Conservation (phyloP, 2,113 vertebrate species). For the Ceuthmochares aereus region DNA sequence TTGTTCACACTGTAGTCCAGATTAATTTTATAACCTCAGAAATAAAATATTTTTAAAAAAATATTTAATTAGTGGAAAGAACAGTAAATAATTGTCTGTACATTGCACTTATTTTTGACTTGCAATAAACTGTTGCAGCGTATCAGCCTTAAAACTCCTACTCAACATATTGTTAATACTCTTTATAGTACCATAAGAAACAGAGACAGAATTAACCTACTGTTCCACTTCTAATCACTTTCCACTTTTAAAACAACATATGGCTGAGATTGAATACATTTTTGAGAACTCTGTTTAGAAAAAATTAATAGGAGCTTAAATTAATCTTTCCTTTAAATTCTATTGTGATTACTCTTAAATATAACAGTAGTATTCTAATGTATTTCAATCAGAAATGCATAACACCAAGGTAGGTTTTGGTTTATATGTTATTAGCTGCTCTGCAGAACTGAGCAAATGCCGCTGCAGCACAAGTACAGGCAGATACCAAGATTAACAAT, state of each 20-base stretch:
- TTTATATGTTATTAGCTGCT: not conserved
- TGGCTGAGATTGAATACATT: not conserved
- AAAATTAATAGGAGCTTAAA: not conserved
- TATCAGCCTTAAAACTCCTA: not conserved
- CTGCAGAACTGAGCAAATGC: not conserved
- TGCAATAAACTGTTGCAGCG: not conserved
- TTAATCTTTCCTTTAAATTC: not conserved
- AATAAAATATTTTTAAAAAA: not conserved
- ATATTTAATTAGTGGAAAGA: not conserved
- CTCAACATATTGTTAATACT: slow-evolving; percentile 3
- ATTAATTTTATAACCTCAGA: not conserved
- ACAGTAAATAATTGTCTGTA: not conserved
- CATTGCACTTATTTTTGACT: not conserved
- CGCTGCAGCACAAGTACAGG: not conserved
- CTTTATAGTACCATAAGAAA: not conserved
- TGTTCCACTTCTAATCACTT: not conserved
- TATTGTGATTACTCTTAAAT: not conserved
- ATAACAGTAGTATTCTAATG: not conserved
- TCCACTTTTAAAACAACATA: slow-evolving; percentile 21
- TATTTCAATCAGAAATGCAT: not conserved
- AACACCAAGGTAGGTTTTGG: not conserved
- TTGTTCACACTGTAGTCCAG: not conserved
- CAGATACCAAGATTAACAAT: not conserved
- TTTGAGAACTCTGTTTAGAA: slow-evolving; percentile 9
- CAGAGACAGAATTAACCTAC: not conserved